Evolutionary conservation across 2,888 invertebrate genomes (phyloP).

Genomic region (Micoletzkya japonica): DNA sequence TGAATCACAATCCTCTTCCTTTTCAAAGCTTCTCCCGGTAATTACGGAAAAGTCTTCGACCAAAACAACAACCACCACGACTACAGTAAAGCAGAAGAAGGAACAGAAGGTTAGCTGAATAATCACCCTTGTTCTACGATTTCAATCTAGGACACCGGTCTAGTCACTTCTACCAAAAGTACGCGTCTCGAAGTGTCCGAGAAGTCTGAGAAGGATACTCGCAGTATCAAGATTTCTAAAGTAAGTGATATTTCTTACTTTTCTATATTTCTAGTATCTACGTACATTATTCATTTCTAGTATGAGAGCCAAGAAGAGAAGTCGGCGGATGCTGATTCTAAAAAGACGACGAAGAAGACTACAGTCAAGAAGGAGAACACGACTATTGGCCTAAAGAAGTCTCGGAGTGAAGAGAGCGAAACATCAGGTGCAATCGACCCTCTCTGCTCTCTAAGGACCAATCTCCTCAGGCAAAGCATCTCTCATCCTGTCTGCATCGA

Average conservation of each 20-base stretch:
- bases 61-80: conserved; percentile 19
- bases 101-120: conserved; percentile 16
- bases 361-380: conserved; percentile 36
- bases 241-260: neutral
- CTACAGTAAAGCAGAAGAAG: conserved; percentile 3
- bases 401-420: conserved; percentile 10
- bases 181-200: conserved; percentile 9
- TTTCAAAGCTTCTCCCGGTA: conserved; percentile 18
- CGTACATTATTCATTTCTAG: conserved; percentile 3
- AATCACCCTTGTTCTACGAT: no score
- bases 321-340: conserved; percentile 31
- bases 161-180: neutral
- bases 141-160: conserved; percentile 1
- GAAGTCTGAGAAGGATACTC: conserved; percentile 13
- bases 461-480: no score
- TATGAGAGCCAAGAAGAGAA: conserved; percentile 8
- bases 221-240: conserved; percentile 12
- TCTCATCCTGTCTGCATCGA: neutral
- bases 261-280: neutral
- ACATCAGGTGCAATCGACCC: no score
- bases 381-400: conserved; percentile 38
- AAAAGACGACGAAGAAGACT: conserved; percentile 39
- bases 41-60: conserved; percentile 16
- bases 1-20: conserved; percentile 2
- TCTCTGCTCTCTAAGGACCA: no score